Evolutionary conservation across 2,888 invertebrate species (phyloP), one percentile per base, ranked within the genome.

Genomic region (Lycophotia porphyrea): DNA sequence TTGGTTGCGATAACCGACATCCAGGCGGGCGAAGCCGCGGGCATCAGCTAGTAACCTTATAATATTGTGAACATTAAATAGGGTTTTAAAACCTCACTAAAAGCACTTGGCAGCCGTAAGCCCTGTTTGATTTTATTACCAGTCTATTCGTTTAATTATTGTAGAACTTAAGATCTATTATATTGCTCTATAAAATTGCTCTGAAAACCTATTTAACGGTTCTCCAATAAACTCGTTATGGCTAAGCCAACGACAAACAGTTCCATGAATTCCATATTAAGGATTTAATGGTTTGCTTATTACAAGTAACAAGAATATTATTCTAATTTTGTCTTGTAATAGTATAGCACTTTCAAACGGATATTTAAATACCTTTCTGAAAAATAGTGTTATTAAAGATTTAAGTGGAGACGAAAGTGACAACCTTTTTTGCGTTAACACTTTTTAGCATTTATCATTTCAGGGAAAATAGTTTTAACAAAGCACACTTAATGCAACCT

Each of bases 211-310:
- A 74, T 85, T 85, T 86, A 74, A 88, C 79, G 84, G 47, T 71
- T 78, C 76, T 88, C 64, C 79, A 85, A 85, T 85, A 75, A 84
- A 79, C 74, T 79, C 60, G 64, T 80, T 77, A 78, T 68, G 49
- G 60, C 65, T 74, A 74, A 70, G 70, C 64, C 47, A 18, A 44
- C 73, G 70, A 76, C 36, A 63, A 73, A 64, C 71, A 81, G 67
- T 78, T 71, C 44, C 39, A 67, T 66, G 64, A 73, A 78, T 78
- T 73, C 67, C 66, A 69, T 64, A 74, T 71, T 71, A 63, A 74
- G 55, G 69, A 52, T 74, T 84, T 76, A 70, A 77, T 76, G 70
- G 42, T 73, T 72, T 76, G 70, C 66, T 60, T 76, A 76, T 67
- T 65, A 63, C n/a, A 18, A 39, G 63, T 39, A 73, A 75, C 60